A percentile compares a stretch with the other conserved stretches of the same genome.
Evolutionary conservation across 2,113 vertebrate species (phyloP).

Genomic region (Chaenocephalus aceratus): DNA sequence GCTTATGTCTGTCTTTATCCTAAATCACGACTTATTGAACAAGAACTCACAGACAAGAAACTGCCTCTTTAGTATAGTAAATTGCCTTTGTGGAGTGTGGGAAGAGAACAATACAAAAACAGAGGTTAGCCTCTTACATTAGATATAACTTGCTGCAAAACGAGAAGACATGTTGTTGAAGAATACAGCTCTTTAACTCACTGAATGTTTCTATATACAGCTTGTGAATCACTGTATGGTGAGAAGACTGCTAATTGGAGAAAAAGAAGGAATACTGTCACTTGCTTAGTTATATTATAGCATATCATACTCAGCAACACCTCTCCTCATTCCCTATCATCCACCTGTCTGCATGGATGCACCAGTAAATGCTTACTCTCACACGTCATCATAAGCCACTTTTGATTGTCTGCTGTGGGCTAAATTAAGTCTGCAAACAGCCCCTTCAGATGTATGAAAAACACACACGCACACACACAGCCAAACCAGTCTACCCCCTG

Average conservation of each 20-base stretch:
- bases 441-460: conserved; percentile 33
- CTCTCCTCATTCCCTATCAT: conserved; percentile 26
- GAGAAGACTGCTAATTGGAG: not conserved
- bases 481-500: conserved; percentile 36
- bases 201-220: not conserved
- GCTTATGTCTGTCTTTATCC: not conserved
- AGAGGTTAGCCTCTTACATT: not conserved
- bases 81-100: not conserved
- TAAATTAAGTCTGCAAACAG: conserved; percentile 52
- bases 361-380: conserved; percentile 12
- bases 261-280: conserved; percentile 5
- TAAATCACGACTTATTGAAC: not conserved
- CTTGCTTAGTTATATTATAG: conserved; percentile 24
- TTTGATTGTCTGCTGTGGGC: conserved; percentile 34
- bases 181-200: not conserved
- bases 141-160: not conserved
- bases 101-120: not conserved
- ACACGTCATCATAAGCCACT: conserved; percentile 34
- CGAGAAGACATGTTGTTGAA: not conserved
- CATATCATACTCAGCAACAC: conserved; percentile 11
- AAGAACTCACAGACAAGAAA: not conserved
- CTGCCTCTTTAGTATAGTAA: not conserved
- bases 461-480: conserved; percentile 17
- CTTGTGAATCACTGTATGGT: not conserved
- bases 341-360: conserved; percentile 38